Evolutionary conservation across 2,888 invertebrate genomes (phyloP).

Genomic region (Teleiodes luculella): DNA sequence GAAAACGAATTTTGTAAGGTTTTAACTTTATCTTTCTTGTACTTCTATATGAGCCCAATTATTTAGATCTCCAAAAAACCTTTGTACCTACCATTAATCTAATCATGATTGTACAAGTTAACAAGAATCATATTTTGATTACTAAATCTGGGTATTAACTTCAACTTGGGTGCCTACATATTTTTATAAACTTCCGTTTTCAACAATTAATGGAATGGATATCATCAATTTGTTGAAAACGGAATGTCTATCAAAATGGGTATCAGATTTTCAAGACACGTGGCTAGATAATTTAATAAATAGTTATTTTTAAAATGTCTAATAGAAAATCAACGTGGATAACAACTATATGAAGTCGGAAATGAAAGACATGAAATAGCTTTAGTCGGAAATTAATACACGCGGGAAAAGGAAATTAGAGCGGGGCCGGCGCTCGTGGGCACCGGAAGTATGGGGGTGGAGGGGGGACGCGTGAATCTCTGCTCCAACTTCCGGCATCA

Average conservation of each 20-base stretch:
- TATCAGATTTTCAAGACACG: too few species aligned
- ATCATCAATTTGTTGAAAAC: too few species aligned
- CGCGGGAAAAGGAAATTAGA: conserved; percentile 76
- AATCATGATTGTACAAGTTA: not conserved
- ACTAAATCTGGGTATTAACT: too few species aligned
- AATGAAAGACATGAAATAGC: conserved; percentile 62
- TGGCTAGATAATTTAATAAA: not conserved
- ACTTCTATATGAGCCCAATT: too few species aligned
- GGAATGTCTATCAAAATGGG: too few species aligned
- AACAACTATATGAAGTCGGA: conserved; percentile 39
- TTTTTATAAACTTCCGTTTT: too few species aligned
- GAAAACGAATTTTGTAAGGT: too few species aligned
- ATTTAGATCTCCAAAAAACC: too few species aligned
- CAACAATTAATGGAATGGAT: too few species aligned
- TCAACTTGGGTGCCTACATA: too few species aligned
- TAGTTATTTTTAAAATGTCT: not conserved
- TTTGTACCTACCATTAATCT: not conserved
- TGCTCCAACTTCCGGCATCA: conserved; percentile 60
- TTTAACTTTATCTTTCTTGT: too few species aligned
- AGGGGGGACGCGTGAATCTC: conserved; percentile 50
- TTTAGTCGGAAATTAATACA: conserved; percentile 72
- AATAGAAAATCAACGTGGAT: not conserved
- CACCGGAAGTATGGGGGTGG: conserved; percentile 56
- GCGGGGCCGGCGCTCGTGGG: conserved; percentile 51
- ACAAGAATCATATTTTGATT: too few species aligned